Evolutionary conservation across 1,140 invertebrate species (phyloP).

Genomic region (Acromyrmex charruanus): DNA sequence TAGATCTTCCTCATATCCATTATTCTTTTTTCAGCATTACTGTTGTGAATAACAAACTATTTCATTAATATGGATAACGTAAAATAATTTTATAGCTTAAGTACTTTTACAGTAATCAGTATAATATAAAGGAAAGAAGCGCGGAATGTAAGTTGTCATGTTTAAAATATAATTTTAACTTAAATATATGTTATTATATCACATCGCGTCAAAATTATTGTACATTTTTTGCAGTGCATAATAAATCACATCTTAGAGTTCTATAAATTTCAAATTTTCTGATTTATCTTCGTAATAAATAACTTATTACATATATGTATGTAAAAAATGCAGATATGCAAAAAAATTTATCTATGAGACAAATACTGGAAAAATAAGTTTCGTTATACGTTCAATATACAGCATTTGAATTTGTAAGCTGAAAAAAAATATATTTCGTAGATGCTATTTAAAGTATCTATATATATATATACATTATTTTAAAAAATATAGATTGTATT

Average conservation of each 20-base stretch:
- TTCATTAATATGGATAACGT: slow-evolving; percentile 11
- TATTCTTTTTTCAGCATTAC: slow-evolving; percentile 15
- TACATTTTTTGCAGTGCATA: not conserved
- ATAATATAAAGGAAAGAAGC: slow-evolving; percentile 12
- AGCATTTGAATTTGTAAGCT: not conserved
- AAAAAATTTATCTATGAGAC: slow-evolving; percentile 1
- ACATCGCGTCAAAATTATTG: slow-evolving; percentile 7
- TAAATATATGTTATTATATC: slow-evolving; percentile 8
- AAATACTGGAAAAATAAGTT: slow-evolving; percentile 16
- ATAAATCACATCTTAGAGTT: not conserved
- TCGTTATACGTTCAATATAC: not conserved
- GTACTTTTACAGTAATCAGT: not conserved
- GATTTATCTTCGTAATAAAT: slow-evolving; percentile 20
- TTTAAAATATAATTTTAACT: slow-evolving; percentile 3
- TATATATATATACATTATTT: not conserved
- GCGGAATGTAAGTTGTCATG: not conserved
- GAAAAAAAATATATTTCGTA: slow-evolving; percentile 18
- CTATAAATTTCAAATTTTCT: slow-evolving; percentile 7
- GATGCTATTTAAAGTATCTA: slow-evolving; percentile 6
- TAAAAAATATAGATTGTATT: slow-evolving; percentile 13
- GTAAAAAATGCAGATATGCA: not conserved
- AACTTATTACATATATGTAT: slow-evolving; percentile 8
- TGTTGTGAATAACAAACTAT: not conserved
- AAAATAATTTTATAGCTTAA: slow-evolving; percentile 19
- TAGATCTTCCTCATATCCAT: slow-evolving; percentile 22